These are phyloP conservation scores for Passer montanus DNA, from an alignment of 2,113 vertebrate species.

Conservation along the genomic window DNA sequence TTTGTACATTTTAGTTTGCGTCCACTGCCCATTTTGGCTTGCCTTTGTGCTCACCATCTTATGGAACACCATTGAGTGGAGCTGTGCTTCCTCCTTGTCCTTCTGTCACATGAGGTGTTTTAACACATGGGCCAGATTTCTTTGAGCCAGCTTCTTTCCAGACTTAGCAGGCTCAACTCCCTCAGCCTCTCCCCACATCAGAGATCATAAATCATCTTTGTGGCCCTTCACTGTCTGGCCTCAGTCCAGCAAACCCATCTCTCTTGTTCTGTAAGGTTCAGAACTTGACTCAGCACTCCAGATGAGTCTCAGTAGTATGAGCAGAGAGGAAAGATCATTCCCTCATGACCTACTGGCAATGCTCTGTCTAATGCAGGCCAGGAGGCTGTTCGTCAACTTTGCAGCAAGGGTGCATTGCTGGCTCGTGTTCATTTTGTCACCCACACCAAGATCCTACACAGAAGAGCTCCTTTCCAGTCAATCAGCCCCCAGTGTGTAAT, in stretches of 20 bases:
- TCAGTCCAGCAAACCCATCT: not conserved
- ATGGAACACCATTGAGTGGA: not conserved
- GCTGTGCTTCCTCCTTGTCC: not conserved
- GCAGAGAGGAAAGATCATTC: not conserved
- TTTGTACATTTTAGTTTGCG: not conserved
- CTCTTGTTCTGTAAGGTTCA: not conserved
- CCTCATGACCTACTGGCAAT: not conserved
- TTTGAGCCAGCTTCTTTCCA: not conserved
- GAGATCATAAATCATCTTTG: not conserved
- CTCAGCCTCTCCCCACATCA: not conserved
- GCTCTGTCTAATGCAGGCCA: not conserved
- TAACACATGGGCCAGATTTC: not conserved
- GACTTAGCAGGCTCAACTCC: not conserved
- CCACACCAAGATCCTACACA: not conserved
- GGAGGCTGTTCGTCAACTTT: not conserved
- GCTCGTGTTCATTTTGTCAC: not conserved
- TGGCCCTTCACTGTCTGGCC: not conserved
- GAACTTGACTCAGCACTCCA: not conserved
- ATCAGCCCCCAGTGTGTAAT: not conserved
- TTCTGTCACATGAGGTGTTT: not conserved
- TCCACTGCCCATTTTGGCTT: not conserved
- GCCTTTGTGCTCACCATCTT: not conserved
- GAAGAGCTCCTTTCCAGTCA: not conserved
- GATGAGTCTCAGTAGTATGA: not conserved
- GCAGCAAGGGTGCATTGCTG: rapidly evolving